Base-by-base conservation (phyloP, 2,113 vertebrate genomes). In the Gadus chalcogrammus region DNA sequence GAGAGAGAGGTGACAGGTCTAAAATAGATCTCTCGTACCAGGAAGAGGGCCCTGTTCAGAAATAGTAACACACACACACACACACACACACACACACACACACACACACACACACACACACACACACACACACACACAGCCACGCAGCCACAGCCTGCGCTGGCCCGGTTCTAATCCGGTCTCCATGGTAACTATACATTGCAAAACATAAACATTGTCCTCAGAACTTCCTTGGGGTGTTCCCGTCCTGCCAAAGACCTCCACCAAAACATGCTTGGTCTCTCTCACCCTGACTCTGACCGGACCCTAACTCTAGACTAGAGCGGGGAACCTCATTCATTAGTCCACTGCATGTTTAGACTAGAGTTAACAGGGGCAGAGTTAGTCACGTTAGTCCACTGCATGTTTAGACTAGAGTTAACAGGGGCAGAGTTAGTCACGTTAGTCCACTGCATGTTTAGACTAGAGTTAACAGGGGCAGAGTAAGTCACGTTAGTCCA, bases 181-280 rank as follows among this genome's bases (percentile, higher is more conserved):
- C 75, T 68, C 87, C 71, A 87, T 86, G 84, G 83, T 88, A 86
- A 91, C 91, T 84, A 88, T 85, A 88, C 87, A 85, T 87, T 73
- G 48, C 80, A 76, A 81, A 90, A 88, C 69, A 88, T 84, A 88
- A 90, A 89, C 79, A 84, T 71, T 11, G 31, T 69, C 38, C 52
- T 67, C 12, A 11, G 35, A 64, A 64, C 38, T 65, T 67, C 73
- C 81, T 79, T 79, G 80, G 72, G 20, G 12, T 5, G 2, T 27
- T 28, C 24, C 16, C 15, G 55, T 16, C 55, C n/a, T n/a, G 55
- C n/a, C 1, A 58, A 58, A 58, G 55, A 17, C 9, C 12, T 13
- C 42, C 42, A 48, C 7, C 42, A 48, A 7, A 48, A 48, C 42
- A 11, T 48, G 42, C 11, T 48, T 48, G 5, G 42, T 48, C 5